Evolutionary conservation across 2,113 vertebrate genomes (phyloP), one percentile per base, ranked within the genome.

Genomic region (Apus apus): DNA sequence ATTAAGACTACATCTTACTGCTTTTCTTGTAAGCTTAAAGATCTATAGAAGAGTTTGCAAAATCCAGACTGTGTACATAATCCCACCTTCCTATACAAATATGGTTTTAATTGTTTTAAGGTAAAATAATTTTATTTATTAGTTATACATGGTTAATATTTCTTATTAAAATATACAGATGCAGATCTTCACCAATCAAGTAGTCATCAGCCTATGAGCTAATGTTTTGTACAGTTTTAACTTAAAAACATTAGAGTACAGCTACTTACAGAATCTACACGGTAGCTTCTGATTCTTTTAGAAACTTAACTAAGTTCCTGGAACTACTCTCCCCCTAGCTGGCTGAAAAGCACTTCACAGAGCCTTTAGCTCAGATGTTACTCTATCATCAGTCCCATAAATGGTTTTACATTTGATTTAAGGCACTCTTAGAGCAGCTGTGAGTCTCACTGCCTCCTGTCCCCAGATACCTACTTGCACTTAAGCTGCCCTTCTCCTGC

Each of bases 381-480:
- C 26, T 56, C 30, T 32, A 2, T 10, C 36, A 45, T 21, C 40
- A 58, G 8, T 34, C 48, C 51, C 0, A 0, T 13, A 23, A 78
- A 82, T 2, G 48, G 22, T 32, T 62, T 21, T 10, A 32, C 8
- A 54, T 79, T 48, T 57, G 8, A 82, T 62, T 66, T 76, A 71
- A 58, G 3, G 6, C 5, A 6, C 6, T 58, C 36, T 50, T 40
- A 16, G 30, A 79, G 30, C 54, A 72, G 27, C 30, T 80, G 50
- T 56, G 30, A 9, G 80, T 64, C 73, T 85, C 0, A 0, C 46
- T 46, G 56, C 50, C 57, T 54, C 48, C 40, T 34, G 22, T 38
- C 46, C 46, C 34, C 29, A 60, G 54, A 65, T 18, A 21, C 32
- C 25, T 20, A 3, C 8, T 54, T 25, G 38, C 17, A 8, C 10